phyloP scores from a whole-genome alignment of 2,113 vertebrate species.

The Myxocyprinus asiaticus region DNA sequence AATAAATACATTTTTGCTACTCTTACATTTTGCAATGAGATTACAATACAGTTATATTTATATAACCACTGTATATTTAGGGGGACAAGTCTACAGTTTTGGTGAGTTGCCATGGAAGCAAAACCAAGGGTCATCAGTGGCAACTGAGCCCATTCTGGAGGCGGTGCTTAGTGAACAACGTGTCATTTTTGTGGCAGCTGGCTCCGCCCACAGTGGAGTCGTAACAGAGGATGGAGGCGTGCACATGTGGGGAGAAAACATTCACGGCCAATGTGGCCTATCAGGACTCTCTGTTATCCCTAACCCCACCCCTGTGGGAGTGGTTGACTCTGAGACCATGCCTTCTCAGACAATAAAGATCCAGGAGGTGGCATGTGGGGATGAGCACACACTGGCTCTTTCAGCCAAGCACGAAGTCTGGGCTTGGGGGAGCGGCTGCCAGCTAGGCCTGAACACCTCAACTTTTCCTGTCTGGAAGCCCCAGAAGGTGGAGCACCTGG shows the following conservation, averaged over 20 bases:
- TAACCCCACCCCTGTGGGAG: conserved; percentile 82
- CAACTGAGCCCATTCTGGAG: conserved; percentile 78
- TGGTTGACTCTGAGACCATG: conserved; percentile 78
- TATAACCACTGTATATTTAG: conserved; percentile 61
- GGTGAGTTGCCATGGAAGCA: conserved; percentile 86
- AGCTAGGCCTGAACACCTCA: conserved; percentile 82
- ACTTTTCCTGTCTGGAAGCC: conserved; percentile 86
- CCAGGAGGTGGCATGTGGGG: conserved; percentile 90
- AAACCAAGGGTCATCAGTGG: conserved; percentile 54
- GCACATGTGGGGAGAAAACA: conserved; percentile 97
- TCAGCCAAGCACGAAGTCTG: conserved; percentile 88
- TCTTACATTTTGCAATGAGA: too few species aligned
- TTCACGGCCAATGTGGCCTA: conserved; percentile 89
- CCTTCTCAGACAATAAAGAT: conserved; percentile 77
- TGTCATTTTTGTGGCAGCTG: conserved; percentile 85
- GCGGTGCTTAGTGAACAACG: conserved; percentile 79
- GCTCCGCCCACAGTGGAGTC: conserved; percentile 87
- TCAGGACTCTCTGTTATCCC: conserved; percentile 75
- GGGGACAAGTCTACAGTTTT: conserved; percentile 91
- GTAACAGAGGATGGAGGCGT: conserved; percentile 86
- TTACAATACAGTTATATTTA: too few species aligned
- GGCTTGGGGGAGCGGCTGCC: conserved; percentile 93
- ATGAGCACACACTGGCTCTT: conserved; percentile 88
- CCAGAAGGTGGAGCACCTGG: conserved; percentile 88
- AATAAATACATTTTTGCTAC: too few species aligned